phyloP scores from a whole-genome alignment of 1,140 invertebrate species.

The Limonius californicus region DNA sequence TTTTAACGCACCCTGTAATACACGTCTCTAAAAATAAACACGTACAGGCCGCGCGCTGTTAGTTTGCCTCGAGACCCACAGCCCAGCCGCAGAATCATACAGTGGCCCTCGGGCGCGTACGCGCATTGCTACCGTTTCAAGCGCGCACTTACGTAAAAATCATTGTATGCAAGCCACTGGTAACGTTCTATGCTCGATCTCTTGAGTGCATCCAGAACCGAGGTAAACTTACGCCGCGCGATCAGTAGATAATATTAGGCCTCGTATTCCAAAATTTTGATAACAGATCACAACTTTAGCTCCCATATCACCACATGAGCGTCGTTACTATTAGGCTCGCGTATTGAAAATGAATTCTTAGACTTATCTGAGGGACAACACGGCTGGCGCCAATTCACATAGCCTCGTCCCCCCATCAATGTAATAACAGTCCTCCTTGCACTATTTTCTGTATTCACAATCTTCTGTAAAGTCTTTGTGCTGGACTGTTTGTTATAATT shows the following conservation, averaged over 20 bases:
- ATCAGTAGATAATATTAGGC: neutral
- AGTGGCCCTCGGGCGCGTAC: too few species aligned
- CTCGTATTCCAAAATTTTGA: neutral
- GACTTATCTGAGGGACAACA: constrained; percentile 55
- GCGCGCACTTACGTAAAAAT: too few species aligned
- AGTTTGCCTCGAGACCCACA: too few species aligned
- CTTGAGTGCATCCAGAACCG: too few species aligned
- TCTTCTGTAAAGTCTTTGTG: constrained; percentile 35
- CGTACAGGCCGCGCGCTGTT: too few species aligned
- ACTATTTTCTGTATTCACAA: constrained; percentile 44
- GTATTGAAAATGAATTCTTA: constrained; percentile 42
- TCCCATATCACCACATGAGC: constrained; percentile 88
- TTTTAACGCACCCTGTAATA: too few species aligned
- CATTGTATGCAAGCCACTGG: too few species aligned
- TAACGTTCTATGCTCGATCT: too few species aligned
- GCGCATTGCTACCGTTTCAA: too few species aligned
- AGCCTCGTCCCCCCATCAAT: constrained; percentile 82
- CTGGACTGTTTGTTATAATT: constrained; percentile 30
- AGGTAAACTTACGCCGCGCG: too few species aligned
- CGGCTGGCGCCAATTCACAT: constrained; percentile 75
- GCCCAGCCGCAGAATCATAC: too few species aligned
- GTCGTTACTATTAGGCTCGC: constrained; percentile 68
- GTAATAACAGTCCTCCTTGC: constrained; percentile 76
- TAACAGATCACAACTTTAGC: constrained; percentile 71
- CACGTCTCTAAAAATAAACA: too few species aligned